These are phyloP conservation scores for Spheniscus mendiculus DNA, from an alignment of 2,113 vertebrate genomes.

Conservation along the genomic window DNA sequence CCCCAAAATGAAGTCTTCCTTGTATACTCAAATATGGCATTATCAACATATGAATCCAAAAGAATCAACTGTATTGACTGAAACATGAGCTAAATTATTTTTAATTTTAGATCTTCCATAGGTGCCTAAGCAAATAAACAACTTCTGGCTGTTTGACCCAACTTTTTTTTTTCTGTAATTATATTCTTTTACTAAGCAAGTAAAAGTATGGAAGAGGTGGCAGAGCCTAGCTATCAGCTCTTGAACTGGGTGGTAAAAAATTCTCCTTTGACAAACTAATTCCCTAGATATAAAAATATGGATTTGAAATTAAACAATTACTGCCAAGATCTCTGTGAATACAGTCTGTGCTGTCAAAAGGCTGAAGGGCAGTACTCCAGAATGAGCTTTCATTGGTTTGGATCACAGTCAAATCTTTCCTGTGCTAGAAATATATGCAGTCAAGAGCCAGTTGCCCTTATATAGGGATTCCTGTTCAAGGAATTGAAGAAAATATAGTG, in stretches of 20 bases:
- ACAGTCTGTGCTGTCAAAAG: neutral
- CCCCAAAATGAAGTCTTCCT: neutral
- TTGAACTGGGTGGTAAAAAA: neutral
- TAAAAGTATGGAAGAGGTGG: neutral
- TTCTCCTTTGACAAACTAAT: neutral
- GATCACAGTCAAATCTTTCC: neutral
- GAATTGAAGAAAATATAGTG: neutral
- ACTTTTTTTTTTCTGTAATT: neutral
- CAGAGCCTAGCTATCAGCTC: neutral
- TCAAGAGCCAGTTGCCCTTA: neutral
- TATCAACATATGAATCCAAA: neutral
- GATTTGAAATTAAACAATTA: neutral
- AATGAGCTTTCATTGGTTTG: neutral
- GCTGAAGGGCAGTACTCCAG: neutral
- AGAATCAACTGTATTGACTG: neutral
- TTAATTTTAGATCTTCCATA: neutral
- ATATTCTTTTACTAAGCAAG: neutral
- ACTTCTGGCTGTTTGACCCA: neutral
- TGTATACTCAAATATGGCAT: neutral
- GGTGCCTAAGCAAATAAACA: neutral
- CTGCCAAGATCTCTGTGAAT: neutral
- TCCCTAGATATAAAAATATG: neutral
- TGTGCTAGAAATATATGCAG: neutral
- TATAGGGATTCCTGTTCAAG: neutral
- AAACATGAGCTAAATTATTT: neutral